Evolutionary conservation across 2,113 vertebrate species (phyloP).

Genomic region (Scartelaos histophorus): DNA sequence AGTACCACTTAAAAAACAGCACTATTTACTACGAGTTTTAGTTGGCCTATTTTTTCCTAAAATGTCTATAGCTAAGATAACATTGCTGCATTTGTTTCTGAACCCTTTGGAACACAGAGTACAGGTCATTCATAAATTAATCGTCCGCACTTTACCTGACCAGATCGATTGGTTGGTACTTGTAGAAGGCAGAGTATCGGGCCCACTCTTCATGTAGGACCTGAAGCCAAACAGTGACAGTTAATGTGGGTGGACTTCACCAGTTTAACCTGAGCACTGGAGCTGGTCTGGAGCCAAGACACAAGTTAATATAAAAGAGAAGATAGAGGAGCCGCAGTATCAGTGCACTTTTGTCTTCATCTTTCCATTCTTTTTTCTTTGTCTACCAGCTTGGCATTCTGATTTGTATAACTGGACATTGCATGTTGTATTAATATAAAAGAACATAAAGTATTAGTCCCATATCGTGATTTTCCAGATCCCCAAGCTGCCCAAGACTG

Average conservation of each 20-base stretch:
- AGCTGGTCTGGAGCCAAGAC: conserved; percentile 69
- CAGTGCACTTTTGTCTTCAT: not conserved
- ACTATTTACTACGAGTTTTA: too few species aligned
- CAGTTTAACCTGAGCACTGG: conserved; percentile 58
- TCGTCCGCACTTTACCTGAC: conserved; percentile 82
- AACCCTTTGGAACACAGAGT: too few species aligned
- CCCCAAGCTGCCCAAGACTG: too few species aligned
- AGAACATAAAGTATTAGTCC: too few species aligned
- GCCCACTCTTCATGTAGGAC: conserved; percentile 94
- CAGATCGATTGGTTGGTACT: conserved; percentile 95
- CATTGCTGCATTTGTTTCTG: too few species aligned
- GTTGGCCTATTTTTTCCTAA: too few species aligned
- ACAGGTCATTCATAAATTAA: not conserved
- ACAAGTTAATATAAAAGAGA: conserved; percentile 19
- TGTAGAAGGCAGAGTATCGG: conserved; percentile 92
- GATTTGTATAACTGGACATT: too few species aligned
- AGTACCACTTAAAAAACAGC: not conserved
- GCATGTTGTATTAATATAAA: too few species aligned
- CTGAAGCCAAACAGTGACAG: conserved; percentile 64
- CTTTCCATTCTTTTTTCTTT: not conserved
- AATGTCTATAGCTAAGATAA: too few species aligned
- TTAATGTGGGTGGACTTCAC: conserved; percentile 17
- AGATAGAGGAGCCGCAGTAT: not conserved
- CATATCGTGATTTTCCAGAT: too few species aligned
- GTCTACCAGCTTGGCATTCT: not conserved